phyloP scores from a whole-genome alignment of 2,797 vertebrate genomes.

The Okamejei kenojei region DNA sequence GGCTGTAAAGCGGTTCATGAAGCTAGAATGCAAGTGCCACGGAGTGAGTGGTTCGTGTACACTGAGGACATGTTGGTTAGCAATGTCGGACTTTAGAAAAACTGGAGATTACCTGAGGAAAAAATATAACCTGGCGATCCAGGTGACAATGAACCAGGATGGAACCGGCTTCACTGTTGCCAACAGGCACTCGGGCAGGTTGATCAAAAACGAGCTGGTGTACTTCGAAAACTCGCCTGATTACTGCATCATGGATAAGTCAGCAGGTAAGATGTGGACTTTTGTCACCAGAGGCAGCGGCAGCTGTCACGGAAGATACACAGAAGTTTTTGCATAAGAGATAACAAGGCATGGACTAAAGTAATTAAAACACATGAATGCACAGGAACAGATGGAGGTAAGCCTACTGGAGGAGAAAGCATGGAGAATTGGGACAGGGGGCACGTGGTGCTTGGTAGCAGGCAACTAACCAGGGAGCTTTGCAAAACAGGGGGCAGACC shows the following conservation, averaged over 20 bases:
- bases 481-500: background rate
- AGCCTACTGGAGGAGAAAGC: background rate
- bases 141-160: slow-evolving; percentile 95
- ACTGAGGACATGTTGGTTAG: slow-evolving; percentile 89
- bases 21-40: slow-evolving; percentile 95
- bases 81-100: slow-evolving; percentile 89
- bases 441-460: no score
- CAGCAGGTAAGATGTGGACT: slow-evolving; percentile 67
- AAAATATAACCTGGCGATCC: slow-evolving; percentile 86
- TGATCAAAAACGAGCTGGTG: slow-evolving; percentile 85
- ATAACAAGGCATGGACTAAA: background rate
- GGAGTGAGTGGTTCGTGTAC: slow-evolving; percentile 95
- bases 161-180: slow-evolving; percentile 86
- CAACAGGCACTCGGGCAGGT: slow-evolving; percentile 78
- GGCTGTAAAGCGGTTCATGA: slow-evolving; percentile 96
- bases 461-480: background rate
- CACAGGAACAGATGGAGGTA: background rate
- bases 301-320: background rate
- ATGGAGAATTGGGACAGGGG: background rate
- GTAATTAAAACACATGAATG: background rate
- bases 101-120: slow-evolving; percentile 86
- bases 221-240: slow-evolving; percentile 96
- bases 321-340: background rate
- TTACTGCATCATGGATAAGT: slow-evolving; percentile 86
- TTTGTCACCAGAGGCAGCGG: no score